A percentile compares a stretch with the other conserved stretches of the same genome.
Conservation (phyloP, 2,888 invertebrate genomes). For the Thumatha senex region DNA sequence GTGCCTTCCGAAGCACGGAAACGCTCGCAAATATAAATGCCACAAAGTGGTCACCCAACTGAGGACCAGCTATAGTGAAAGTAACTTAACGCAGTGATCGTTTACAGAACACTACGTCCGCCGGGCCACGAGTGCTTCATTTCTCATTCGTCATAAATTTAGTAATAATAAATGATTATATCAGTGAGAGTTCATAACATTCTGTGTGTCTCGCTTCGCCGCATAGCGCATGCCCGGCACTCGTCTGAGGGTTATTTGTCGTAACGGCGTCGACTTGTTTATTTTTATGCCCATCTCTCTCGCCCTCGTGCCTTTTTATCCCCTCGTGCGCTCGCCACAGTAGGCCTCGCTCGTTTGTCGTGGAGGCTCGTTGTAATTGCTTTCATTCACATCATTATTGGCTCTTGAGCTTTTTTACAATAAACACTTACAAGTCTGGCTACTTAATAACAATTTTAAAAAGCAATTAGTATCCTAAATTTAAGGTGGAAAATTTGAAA, state of each 20-base stretch:
- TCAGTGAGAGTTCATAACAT: neutral
- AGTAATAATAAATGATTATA: too few relatives aligned
- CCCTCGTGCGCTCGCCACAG: conserved; percentile 10
- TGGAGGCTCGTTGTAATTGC: conserved; percentile 31
- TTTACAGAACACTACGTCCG: too few relatives aligned
- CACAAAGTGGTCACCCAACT: too few relatives aligned
- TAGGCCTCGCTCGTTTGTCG: conserved; percentile 29
- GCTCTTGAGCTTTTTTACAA: conserved; percentile 12
- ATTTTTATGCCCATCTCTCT: conserved; percentile 34
- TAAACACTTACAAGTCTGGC: conserved; percentile 7
- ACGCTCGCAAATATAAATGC: too few relatives aligned
- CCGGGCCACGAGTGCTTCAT: too few relatives aligned
- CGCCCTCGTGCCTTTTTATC: conserved; percentile 7
- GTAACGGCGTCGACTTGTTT: conserved; percentile 45
- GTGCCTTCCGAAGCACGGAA: too few relatives aligned
- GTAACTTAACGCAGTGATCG: too few relatives aligned
- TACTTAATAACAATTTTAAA: too few relatives aligned
- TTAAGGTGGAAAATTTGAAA: too few relatives aligned
- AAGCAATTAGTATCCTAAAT: too few relatives aligned
- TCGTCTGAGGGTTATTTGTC: conserved; percentile 38
- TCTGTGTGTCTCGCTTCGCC: conserved; percentile 1
- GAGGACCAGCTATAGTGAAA: too few relatives aligned
- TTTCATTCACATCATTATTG: conserved; percentile 29
- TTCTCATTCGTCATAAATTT: too few relatives aligned
- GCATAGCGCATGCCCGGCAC: conserved; percentile 37